Evolutionary conservation across 2,797 vertebrate species (phyloP), one percentile per base, ranked within the genome.

Genomic region (Iguana delicatissima): DNA sequence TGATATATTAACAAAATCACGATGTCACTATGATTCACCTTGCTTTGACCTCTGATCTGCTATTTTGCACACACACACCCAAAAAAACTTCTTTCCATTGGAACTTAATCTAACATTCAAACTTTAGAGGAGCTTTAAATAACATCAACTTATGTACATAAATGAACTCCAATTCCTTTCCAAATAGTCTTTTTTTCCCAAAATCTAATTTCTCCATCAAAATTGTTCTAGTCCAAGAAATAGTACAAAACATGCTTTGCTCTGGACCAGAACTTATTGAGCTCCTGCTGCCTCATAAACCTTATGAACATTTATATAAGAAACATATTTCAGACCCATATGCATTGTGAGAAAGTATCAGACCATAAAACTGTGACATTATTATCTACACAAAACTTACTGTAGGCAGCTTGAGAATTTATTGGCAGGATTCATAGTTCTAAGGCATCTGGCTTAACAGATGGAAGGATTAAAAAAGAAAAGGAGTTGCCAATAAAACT

Each of bases 381-480:
- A 76, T 24, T 85, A 59, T 90, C 87, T 14, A 89, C 38, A 82
- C 77, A 91, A 79, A 0, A 0, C 72, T 90, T 88, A 84, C 57
- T 50, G 3, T 35, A 77, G 32, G 18, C 5, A 29, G 46, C 85
- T 90, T 91, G 81, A 57, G 9, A 18, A 85, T 93, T 93, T 91
- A 14, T 62, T 93, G 80, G 62, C 55, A 85, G 35, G 38, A 87
- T 91, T 91, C 83, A 76, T 85, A 69, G 24, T 29, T 38, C 69
- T 57, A 82, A 92, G 84, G 90, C 94, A 84, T 89, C 84, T 95
- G 93, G 85, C 76, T 94, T 93, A 91, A 87, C 26, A 38, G 26
- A 73, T 79, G 93, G 85, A 88, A 57, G 80, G 29, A n/a, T 26
- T 67, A 90, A 88, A 57, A 85, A 89, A 90, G 87, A 55, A 32